Conservation (phyloP, 1,140 invertebrate species). For the Sogatella furcifera region DNA sequence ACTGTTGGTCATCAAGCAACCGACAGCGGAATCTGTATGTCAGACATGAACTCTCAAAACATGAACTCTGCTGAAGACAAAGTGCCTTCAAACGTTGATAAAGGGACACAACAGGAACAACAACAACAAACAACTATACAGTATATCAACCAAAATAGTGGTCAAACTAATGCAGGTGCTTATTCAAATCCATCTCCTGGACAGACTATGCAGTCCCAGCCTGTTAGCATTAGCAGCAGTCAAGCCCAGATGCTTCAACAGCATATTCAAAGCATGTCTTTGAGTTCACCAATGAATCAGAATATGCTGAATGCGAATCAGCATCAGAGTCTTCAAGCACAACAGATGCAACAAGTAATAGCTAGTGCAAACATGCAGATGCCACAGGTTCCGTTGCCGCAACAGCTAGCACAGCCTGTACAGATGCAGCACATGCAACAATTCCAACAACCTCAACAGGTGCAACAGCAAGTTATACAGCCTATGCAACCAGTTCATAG, state of each 20-base stretch:
- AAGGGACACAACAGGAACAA: constrained; percentile 15
- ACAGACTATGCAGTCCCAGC: constrained; percentile 28
- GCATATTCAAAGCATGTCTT: constrained; percentile 27
- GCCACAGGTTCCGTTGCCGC: constrained; percentile 32
- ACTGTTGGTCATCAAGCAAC: neutral
- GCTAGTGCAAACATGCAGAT: constrained; percentile 29
- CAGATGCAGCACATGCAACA: constrained; percentile 33
- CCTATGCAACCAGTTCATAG: neutral
- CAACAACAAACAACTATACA: constrained; percentile 15
- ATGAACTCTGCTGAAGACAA: constrained; percentile 5
- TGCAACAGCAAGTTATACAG: constrained; percentile 21
- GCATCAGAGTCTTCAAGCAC: constrained; percentile 40
- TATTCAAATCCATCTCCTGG: constrained; percentile 26
- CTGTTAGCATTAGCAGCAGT: constrained; percentile 34
- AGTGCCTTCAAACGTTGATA: constrained; percentile 8
- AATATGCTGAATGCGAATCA: constrained; percentile 15
- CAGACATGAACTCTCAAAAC: constrained; percentile 1
- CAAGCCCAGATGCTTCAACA: constrained; percentile 34
- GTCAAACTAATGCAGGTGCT: constrained; percentile 13
- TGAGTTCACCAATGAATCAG: constrained; percentile 31
- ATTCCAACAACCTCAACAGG: constrained; percentile 36
- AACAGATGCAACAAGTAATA: constrained; percentile 42
- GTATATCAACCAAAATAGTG: constrained; percentile 3
- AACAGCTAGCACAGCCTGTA: constrained; percentile 28
- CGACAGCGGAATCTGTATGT: constrained; percentile 18